Percentiles rank a stretch among this genome's conserved stretches.
Evolutionary conservation across 2,113 vertebrate species (phyloP).

Genomic region (Paramisgurnus dabryanus): DNA sequence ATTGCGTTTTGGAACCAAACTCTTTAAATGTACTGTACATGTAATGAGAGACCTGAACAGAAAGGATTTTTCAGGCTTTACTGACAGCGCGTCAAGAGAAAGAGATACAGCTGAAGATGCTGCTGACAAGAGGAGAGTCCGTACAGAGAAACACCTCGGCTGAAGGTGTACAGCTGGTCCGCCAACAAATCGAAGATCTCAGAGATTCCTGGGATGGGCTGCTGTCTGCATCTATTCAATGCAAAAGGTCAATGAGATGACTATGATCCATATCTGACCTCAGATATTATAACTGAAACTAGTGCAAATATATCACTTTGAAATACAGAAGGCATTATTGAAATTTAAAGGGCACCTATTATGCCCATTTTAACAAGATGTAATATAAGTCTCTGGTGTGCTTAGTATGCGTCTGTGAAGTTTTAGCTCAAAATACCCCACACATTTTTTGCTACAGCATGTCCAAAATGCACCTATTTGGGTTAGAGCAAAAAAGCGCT

Average conservation of each 20-base stretch:
- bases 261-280: neutral
- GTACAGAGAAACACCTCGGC: constrained; percentile 90
- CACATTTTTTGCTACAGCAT: too few species aligned
- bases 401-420: too few species aligned
- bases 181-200: constrained; percentile 85
- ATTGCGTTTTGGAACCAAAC: neutral
- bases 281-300: too few species aligned
- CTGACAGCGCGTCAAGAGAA: constrained; percentile 89
- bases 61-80: constrained; percentile 73
- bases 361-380: too few species aligned
- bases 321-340: too few species aligned
- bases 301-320: too few species aligned
- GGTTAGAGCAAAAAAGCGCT: too few species aligned
- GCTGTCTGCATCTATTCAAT: constrained; percentile 86
- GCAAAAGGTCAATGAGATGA: constrained; percentile 83
- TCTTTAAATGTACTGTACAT: neutral
- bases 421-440: too few species aligned
- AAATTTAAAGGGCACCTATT: too few species aligned
- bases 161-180: constrained; percentile 84
- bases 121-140: constrained; percentile 88
- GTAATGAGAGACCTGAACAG: neutral
- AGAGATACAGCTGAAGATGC: constrained; percentile 95
- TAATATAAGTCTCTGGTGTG: too few species aligned
- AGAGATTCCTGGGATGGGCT: constrained; percentile 90
- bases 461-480: too few species aligned